phyloP scores from a whole-genome alignment of 2,888 invertebrate species.

The Cephonodes hylas region DNA sequence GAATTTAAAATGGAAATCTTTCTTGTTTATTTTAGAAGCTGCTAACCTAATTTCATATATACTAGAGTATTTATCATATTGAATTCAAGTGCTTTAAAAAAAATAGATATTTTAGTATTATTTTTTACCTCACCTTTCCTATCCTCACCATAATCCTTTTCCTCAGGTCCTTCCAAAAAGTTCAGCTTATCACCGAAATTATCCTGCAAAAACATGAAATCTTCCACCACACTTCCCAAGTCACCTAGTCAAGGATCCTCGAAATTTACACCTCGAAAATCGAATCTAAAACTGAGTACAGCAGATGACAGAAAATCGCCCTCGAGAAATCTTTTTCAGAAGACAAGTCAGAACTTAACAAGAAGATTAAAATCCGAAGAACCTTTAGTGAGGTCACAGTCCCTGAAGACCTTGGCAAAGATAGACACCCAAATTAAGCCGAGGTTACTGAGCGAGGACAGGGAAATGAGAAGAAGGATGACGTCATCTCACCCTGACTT shows the following conservation, averaged over 20 bases:
- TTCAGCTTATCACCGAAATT: background rate
- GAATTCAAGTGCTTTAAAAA: background rate
- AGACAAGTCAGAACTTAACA: background rate
- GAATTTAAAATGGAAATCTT: no score
- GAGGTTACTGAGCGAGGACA: background rate
- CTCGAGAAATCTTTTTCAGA: background rate
- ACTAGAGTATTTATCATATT: background rate
- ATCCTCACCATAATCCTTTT: background rate
- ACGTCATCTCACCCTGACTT: slow-evolving; percentile 5
- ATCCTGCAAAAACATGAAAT: background rate
- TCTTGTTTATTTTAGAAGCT: background rate
- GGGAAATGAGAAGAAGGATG: background rate
- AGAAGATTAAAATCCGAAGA: background rate
- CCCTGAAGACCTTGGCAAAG: background rate
- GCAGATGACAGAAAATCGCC: background rate
- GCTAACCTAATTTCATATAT: background rate
- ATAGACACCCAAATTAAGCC: background rate
- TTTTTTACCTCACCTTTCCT: background rate
- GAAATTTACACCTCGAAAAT: background rate
- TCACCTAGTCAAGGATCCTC: background rate
- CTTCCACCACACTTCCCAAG: background rate
- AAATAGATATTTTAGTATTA: background rate
- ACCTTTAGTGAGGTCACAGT: background rate
- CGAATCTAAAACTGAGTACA: background rate
- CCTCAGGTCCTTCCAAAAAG: slow-evolving; percentile 10